Evolutionary conservation across 2,797 vertebrate species (phyloP).

Genomic region (Galaxias olidus): DNA sequence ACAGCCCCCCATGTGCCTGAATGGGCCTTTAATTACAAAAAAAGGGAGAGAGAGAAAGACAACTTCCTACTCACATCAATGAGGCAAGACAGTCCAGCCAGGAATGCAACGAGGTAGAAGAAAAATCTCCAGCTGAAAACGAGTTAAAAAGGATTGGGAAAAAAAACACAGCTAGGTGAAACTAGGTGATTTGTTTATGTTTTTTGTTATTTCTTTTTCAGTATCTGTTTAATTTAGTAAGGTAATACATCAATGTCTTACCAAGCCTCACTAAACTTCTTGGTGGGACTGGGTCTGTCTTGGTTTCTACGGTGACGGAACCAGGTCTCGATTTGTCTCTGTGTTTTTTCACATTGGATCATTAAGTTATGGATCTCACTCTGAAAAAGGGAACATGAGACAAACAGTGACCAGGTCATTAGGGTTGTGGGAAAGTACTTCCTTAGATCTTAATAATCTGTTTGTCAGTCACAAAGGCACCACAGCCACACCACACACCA

Average conservation of each 20-base stretch:
- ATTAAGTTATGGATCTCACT: slow-evolving; percentile 70
- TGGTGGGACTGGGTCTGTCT: slow-evolving; percentile 79
- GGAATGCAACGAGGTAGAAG: slow-evolving; percentile 83
- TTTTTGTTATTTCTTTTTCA: too few relatives aligned
- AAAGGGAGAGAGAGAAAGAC: too few relatives aligned
- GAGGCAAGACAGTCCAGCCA: slow-evolving; percentile 77
- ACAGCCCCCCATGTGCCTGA: too few relatives aligned
- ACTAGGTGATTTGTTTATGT: too few relatives aligned
- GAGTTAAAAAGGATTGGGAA: slow-evolving; percentile 20
- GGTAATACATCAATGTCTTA: slow-evolving; percentile 51
- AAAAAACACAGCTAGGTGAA: neutral
- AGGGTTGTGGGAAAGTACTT: too few relatives aligned
- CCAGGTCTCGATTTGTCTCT: slow-evolving; percentile 85
- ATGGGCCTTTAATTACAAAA: too few relatives aligned
- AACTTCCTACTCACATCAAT: slow-evolving; percentile 80
- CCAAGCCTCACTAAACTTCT: slow-evolving; percentile 91
- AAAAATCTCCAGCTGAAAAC: slow-evolving; percentile 86
- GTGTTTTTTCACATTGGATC: slow-evolving; percentile 74
- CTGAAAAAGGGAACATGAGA: slow-evolving; percentile 52
- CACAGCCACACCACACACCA: too few relatives aligned
- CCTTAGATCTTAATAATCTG: neutral
- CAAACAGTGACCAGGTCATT: neutral
- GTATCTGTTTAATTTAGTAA: too few relatives aligned
- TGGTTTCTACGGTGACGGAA: slow-evolving; percentile 84
- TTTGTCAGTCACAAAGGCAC: neutral